phyloP scores from a whole-genome alignment of 2,888 invertebrate species.

The Melanostoma mellinum region DNA sequence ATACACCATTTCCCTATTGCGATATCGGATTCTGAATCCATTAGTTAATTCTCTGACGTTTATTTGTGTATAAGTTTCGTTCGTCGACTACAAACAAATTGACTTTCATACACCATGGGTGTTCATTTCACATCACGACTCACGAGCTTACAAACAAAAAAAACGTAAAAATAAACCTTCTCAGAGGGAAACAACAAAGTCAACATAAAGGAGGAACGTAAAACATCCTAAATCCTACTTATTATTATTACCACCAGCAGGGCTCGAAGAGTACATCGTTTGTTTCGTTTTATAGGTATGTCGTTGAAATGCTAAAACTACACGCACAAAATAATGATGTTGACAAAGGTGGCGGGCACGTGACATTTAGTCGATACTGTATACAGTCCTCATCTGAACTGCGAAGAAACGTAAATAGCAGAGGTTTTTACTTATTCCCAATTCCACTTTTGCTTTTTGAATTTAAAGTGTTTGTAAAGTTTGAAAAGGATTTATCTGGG shows the following conservation, averaged over 20 bases:
- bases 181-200: constrained; percentile 56
- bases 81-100: constrained; percentile 59
- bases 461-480: background rate
- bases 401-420: constrained; percentile 33
- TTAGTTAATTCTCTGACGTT: constrained; percentile 66
- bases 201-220: constrained; percentile 49
- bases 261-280: constrained; percentile 20
- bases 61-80: constrained; percentile 65
- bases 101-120: constrained; percentile 65
- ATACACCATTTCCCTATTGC: constrained; percentile 53
- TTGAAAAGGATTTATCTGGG: no score
- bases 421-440: constrained; percentile 19
- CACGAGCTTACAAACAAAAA: constrained; percentile 34
- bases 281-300: constrained; percentile 24
- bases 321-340: constrained; percentile 45
- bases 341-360: constrained; percentile 53
- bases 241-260: constrained; percentile 58
- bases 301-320: constrained; percentile 49
- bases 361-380: constrained; percentile 55
- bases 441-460: constrained; percentile 45
- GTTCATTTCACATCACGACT: constrained; percentile 67
- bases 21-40: constrained; percentile 64
- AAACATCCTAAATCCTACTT: constrained; percentile 66
- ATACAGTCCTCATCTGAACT: constrained; percentile 11
- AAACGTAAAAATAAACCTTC: constrained; percentile 15